phyloP scores from a whole-genome alignment of 1,140 invertebrate genomes.

The Ptiloglossa arizonensis region DNA sequence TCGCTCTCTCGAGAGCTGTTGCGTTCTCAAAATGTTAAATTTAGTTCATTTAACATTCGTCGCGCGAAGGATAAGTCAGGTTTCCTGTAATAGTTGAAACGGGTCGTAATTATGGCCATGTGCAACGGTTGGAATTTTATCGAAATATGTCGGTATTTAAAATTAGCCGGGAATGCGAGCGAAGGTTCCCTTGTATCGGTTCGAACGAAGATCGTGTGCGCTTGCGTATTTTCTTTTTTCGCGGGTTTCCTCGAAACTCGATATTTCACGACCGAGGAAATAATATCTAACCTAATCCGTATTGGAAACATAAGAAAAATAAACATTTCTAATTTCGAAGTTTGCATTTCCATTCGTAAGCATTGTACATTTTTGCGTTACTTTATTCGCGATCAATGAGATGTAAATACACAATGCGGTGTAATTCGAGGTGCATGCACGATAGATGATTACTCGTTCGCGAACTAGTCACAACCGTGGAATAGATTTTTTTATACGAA shows the following conservation, averaged over 20 bases:
- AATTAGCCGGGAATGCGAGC: slow-evolving; percentile 37
- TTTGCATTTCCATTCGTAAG: too few species aligned
- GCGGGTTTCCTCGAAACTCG: background rate
- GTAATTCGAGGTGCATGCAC: too few species aligned
- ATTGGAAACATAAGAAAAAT: too few species aligned
- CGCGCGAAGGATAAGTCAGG: background rate
- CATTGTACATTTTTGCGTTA: too few species aligned
- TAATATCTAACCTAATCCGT: background rate
- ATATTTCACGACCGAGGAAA: background rate
- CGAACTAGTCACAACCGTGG: too few species aligned
- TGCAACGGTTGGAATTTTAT: slow-evolving; percentile 27
- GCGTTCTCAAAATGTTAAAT: background rate
- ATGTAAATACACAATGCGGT: too few species aligned
- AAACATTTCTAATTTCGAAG: background rate
- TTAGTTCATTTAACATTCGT: background rate
- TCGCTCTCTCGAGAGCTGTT: background rate
- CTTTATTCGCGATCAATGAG: too few species aligned
- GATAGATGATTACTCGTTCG: too few species aligned
- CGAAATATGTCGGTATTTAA: slow-evolving; percentile 20
- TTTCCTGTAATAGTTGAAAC: background rate
- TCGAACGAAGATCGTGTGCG: background rate
- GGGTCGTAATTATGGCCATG: slow-evolving; percentile 17
- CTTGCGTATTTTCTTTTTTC: background rate
- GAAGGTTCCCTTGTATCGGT: background rate
- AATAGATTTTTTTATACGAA: too few species aligned